These are phyloP conservation scores for Drosophila sordidula DNA, from an alignment of 2,888 invertebrate genomes.

Conservation along the genomic window DNA sequence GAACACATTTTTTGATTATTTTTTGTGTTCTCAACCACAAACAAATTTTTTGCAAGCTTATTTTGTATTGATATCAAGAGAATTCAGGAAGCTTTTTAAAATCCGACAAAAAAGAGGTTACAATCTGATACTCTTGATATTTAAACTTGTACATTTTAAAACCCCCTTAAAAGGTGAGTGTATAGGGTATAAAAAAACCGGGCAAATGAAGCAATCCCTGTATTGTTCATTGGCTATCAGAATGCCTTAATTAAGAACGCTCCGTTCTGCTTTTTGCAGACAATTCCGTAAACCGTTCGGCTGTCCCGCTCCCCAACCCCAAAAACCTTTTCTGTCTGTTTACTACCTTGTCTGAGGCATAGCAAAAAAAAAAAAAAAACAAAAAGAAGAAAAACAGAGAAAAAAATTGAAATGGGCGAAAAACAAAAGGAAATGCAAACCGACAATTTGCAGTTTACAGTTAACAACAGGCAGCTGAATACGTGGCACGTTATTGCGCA, in stretches of 20 bases:
- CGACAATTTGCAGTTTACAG: constrained; percentile 78
- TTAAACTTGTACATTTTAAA: background rate
- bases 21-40: too few species aligned
- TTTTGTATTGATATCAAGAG: too few species aligned
- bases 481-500: constrained; percentile 65
- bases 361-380: constrained; percentile 4
- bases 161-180: background rate
- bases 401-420: background rate
- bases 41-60: too few species aligned
- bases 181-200: constrained; percentile 6
- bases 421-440: constrained; percentile 50
- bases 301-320: constrained; percentile 8
- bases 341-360: constrained; percentile 45
- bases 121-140: too few species aligned
- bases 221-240: constrained; percentile 67
- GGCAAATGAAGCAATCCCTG: constrained; percentile 50
- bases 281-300: constrained; percentile 41
- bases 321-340: constrained; percentile 23
- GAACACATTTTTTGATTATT: too few species aligned
- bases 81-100: too few species aligned
- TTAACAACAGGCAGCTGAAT: constrained; percentile 55
- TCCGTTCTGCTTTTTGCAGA: constrained; percentile 58
- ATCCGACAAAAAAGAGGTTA: too few species aligned
- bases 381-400: constrained; percentile 25
- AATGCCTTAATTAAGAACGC: constrained; percentile 75